A percentile compares a stretch with the other conserved stretches of the same genome.
These are phyloP conservation scores for Anguilla rostrata DNA, from an alignment of 2,113 vertebrate species.

Conservation along the genomic window DNA sequence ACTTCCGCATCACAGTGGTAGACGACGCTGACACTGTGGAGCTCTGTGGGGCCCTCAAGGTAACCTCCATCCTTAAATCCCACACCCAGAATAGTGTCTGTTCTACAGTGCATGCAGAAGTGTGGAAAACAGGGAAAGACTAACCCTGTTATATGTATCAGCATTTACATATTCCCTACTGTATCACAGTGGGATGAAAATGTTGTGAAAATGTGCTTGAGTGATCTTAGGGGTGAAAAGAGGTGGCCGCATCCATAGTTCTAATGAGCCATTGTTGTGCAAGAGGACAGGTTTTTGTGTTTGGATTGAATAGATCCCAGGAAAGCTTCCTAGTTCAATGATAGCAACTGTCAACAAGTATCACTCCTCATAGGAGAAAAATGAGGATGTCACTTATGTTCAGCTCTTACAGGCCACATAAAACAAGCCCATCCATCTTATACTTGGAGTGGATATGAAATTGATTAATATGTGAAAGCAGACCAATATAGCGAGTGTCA, in stretches of 20 bases:
- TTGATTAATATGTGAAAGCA: background rate
- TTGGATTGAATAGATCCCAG: background rate
- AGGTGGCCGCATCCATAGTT: background rate
- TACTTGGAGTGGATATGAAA: background rate
- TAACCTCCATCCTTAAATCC: conserved; percentile 37
- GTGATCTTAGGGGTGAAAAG: background rate
- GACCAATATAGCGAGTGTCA: background rate
- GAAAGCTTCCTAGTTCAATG: background rate
- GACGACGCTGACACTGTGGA: conserved; percentile 85
- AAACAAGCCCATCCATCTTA: background rate
- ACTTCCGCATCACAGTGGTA: conserved; percentile 85
- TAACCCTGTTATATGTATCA: background rate
- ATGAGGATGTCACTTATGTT: background rate
- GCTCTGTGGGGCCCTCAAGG: conserved; percentile 87
- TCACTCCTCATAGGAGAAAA: background rate
- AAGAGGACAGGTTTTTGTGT: background rate
- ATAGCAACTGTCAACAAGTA: background rate
- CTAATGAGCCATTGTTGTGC: background rate
- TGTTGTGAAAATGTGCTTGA: no score
- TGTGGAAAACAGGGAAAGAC: background rate
- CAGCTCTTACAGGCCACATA: background rate
- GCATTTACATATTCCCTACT: background rate
- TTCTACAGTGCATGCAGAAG: background rate
- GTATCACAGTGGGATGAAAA: no score
- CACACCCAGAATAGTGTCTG: background rate